These are phyloP conservation scores for Pogoniulus pusillus DNA, from an alignment of 2,797 vertebrate genomes.

Conservation along the genomic window DNA sequence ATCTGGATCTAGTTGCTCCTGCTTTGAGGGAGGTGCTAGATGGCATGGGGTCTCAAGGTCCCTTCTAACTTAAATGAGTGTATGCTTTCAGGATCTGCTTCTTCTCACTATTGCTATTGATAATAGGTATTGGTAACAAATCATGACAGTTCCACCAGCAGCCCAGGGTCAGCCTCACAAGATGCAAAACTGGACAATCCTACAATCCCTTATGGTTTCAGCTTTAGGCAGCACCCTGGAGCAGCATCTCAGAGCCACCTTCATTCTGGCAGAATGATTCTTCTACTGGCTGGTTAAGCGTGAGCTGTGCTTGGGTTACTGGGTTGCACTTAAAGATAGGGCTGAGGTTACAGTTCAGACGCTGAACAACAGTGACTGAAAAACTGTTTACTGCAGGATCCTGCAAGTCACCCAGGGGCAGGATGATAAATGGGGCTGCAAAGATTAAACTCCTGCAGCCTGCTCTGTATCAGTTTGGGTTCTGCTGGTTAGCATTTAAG, in stretches of 20 bases:
- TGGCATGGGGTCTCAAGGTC: not conserved
- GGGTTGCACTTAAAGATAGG: not conserved
- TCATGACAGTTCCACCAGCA: not conserved
- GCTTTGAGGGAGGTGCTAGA: not conserved
- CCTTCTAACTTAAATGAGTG: not conserved
- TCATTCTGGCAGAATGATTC: not conserved
- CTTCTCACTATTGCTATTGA: not conserved
- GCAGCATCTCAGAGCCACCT: not conserved
- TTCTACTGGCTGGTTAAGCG: not conserved
- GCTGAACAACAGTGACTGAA: fast-evolving
- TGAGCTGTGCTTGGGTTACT: not conserved
- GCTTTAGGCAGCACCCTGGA: not conserved
- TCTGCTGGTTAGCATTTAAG: not conserved
- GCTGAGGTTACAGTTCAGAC: not conserved
- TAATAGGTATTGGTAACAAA: not conserved
- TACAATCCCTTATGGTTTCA: not conserved
- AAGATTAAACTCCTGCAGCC: not conserved
- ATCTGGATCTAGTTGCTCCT: not conserved
- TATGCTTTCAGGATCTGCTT: not conserved
- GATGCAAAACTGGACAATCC: not conserved
- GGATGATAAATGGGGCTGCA: not conserved
- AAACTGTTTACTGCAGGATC: not conserved
- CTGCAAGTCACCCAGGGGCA: not conserved
- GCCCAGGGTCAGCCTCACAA: not conserved
- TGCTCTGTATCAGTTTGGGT: not conserved